Conservation (phyloP, 92 coral and sea anemone genomes). For the Isaurus tuberculatus region DNA sequence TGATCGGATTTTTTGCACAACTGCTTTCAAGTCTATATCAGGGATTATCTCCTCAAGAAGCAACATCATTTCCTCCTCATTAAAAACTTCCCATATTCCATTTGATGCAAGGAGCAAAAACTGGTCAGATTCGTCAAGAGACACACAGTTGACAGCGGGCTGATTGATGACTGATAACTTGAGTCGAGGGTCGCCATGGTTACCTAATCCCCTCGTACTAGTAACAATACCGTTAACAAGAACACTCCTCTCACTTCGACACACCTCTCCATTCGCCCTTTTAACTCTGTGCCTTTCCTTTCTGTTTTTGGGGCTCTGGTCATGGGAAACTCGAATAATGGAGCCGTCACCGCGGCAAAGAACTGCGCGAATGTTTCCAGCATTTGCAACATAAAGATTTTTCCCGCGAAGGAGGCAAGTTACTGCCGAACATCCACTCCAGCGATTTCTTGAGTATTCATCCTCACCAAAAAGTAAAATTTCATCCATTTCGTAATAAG, state of each 20-base stretch:
- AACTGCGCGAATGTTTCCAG: slow-evolving; percentile 86
- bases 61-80: slow-evolving; percentile 81
- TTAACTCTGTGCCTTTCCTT: slow-evolving; percentile 79
- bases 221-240: slow-evolving; percentile 85
- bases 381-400: slow-evolving; percentile 89
- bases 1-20: slow-evolving; percentile 68
- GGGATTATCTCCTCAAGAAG: slow-evolving; percentile 88
- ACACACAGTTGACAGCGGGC: slow-evolving; percentile 78
- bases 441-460: slow-evolving; percentile 92
- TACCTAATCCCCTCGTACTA: slow-evolving; percentile 94
- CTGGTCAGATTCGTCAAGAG: slow-evolving; percentile 79
- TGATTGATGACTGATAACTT: slow-evolving; percentile 76
- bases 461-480: slow-evolving; percentile 78
- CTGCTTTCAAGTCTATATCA: slow-evolving; percentile 78
- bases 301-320: slow-evolving; percentile 86
- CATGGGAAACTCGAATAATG: slow-evolving; percentile 75
- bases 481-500: slow-evolving; percentile 89
- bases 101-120: slow-evolving; percentile 84
- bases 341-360: slow-evolving; percentile 88
- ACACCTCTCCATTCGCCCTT: slow-evolving; percentile 79
- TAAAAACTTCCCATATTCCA: slow-evolving; percentile 96
- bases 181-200: slow-evolving; percentile 94
- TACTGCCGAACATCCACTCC: slow-evolving; percentile 98
- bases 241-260: slow-evolving; percentile 77
- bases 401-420: slow-evolving; percentile 85